Conservation (phyloP, 2,113 vertebrate species). For the Trichechus manatus region DNA sequence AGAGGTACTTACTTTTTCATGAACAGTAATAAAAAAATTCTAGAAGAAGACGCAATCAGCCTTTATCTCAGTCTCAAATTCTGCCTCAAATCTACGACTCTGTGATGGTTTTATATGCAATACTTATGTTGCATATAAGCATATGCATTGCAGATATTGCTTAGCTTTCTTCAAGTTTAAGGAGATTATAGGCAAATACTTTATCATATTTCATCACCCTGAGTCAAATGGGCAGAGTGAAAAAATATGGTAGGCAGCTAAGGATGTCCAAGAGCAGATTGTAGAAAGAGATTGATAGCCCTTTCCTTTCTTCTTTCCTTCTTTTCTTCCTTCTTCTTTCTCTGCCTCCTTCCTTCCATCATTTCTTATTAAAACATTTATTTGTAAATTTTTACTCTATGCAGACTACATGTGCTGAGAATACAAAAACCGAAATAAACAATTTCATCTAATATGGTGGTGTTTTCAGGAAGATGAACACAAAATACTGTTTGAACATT, state of each 20-base stretch:
- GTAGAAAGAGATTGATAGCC: background rate
- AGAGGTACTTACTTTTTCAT: conserved; percentile 35
- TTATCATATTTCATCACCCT: background rate
- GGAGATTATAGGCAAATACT: background rate
- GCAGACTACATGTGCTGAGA: background rate
- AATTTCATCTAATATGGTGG: background rate
- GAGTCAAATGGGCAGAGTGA: background rate
- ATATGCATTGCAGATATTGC: background rate
- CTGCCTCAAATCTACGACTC: background rate
- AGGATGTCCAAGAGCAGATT: background rate
- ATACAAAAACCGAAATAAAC: background rate
- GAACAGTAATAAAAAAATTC: background rate
- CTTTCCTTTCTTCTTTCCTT: background rate
- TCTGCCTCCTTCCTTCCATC: background rate
- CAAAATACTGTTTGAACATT: background rate
- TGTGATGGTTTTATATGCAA: background rate
- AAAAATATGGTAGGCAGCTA: background rate
- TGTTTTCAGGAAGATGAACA: background rate
- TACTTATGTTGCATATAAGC: background rate
- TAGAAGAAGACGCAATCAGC: background rate
- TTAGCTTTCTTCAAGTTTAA: background rate
- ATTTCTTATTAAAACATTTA: conserved; percentile 9
- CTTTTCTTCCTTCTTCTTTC: background rate
- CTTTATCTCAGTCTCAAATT: conserved; percentile 5
- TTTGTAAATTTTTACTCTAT: background rate